Conservation (phyloP, 2,797 vertebrate genomes). For the Cetoscarus ocellatus region DNA sequence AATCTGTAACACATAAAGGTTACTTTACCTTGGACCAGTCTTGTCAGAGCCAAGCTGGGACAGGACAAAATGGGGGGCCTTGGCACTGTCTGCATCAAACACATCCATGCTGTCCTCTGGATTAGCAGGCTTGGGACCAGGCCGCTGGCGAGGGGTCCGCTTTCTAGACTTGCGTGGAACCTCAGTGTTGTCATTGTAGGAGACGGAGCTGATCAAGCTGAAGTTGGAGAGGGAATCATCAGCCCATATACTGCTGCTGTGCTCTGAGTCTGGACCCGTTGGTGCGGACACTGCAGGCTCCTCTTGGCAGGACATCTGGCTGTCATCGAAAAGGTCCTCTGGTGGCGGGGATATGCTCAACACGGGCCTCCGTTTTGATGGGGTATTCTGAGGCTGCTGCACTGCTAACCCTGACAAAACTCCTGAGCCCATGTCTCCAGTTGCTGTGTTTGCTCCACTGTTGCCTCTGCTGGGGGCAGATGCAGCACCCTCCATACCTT, state of each 20-base stretch:
- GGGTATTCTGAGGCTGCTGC: conserved; percentile 91
- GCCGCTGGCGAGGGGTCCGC: conserved; percentile 96
- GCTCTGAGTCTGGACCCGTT: conserved; percentile 92
- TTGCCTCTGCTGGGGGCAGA: conserved; percentile 67
- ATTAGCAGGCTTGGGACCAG: conserved; percentile 92
- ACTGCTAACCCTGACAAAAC: conserved; percentile 71
- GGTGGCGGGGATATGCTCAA: conserved; percentile 98
- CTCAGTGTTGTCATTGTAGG: conserved; percentile 99
- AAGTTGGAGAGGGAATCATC: conserved; percentile 99
- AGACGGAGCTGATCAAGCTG: conserved; percentile 96
- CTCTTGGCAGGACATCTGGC: conserved; percentile 99
- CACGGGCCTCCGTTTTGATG: conserved; percentile 96
- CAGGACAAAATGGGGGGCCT: conserved; percentile 99
- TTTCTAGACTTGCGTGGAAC: conserved; percentile 99
- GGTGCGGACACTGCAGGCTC: conserved; percentile 83
- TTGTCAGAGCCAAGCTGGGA: conserved; percentile 98
- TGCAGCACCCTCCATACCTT: conserved; percentile 75
- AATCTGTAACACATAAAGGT: conserved; percentile 11
- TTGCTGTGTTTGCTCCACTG: conserved; percentile 64
- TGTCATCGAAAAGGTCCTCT: conserved; percentile 98
- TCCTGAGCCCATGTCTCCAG: conserved; percentile 76
- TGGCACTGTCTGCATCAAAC: conserved; percentile 99
- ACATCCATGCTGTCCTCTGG: conserved; percentile 98
- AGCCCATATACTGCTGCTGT: conserved; percentile 98
- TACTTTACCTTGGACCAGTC: conserved; percentile 86